phyloP scores from a whole-genome alignment of 2,797 vertebrate genomes.

The Gymnoscopelus microlampas region DNA sequence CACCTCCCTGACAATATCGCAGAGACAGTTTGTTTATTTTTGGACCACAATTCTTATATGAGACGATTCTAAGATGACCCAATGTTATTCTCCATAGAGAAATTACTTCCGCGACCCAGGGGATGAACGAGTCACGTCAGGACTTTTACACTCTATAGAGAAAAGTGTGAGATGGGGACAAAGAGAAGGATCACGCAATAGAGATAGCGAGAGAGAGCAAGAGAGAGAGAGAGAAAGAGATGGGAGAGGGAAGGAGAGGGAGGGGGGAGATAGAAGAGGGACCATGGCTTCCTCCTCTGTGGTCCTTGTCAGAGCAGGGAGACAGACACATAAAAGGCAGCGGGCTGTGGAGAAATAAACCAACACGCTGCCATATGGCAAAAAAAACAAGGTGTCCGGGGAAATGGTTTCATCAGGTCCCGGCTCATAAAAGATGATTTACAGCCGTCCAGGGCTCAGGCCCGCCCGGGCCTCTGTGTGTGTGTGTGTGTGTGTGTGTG shows the following conservation, averaged over 20 bases:
- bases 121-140: no score
- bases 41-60: no score
- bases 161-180: no score
- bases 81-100: no score
- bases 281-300: conserved; percentile 50
- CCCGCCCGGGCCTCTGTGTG: conserved; percentile 63
- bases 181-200: no score
- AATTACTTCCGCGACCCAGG: no score
- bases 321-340: conserved; percentile 72
- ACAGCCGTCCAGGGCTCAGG: conserved; percentile 65
- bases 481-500: conserved; percentile 42
- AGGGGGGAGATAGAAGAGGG: conserved; percentile 50
- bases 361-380: conserved; percentile 71
- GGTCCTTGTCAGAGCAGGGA: conserved; percentile 62
- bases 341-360: conserved; percentile 78
- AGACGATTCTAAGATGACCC: no score
- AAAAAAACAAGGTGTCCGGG: conserved; percentile 76
- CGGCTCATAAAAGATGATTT: conserved; percentile 78
- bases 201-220: not conserved
- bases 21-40: no score
- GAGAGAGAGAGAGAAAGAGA: conserved; percentile 25
- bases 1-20: no score
- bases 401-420: conserved; percentile 81
- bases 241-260: conserved; percentile 45
- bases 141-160: no score